These are phyloP conservation scores for Drosophila anomelani DNA, from an alignment of 2,888 invertebrate genomes.

Conservation along the genomic window DNA sequence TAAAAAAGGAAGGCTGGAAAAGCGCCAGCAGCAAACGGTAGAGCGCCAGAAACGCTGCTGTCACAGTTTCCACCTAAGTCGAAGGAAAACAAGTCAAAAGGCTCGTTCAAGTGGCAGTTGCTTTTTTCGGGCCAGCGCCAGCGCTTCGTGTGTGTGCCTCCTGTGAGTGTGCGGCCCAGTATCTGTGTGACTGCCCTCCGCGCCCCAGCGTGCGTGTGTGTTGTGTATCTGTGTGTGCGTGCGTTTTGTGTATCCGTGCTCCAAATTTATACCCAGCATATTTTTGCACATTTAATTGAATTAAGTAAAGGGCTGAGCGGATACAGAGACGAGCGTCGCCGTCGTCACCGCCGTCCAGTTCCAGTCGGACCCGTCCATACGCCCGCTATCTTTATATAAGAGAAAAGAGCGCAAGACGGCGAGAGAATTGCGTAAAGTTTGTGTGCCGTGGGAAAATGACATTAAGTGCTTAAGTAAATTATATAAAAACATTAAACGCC, in stretches of 20 bases:
- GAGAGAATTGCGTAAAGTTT: slow-evolving; percentile 69
- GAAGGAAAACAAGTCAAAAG: slow-evolving; percentile 68
- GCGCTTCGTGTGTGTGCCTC: slow-evolving; percentile 31
- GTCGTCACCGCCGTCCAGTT: slow-evolving; percentile 5
- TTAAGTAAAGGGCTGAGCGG: slow-evolving; percentile 58
- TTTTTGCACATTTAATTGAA: slow-evolving; percentile 66
- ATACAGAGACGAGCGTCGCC: slow-evolving; percentile 39
- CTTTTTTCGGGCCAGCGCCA: slow-evolving; percentile 49
- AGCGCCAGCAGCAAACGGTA: slow-evolving; percentile 63
- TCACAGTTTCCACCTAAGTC: slow-evolving; percentile 54
- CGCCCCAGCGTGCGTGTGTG: slow-evolving; percentile 19
- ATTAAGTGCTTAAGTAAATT: slow-evolving; percentile 71
- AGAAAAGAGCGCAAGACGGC: slow-evolving; percentile 27
- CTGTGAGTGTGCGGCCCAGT: slow-evolving; percentile 27
- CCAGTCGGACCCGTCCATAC: slow-evolving; percentile 1
- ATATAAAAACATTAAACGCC: slow-evolving; percentile 69
- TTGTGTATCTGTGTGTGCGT: slow-evolving; percentile 51
- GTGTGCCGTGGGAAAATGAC: slow-evolving; percentile 52
- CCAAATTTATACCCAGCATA: slow-evolving; percentile 58
- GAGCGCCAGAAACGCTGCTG: slow-evolving; percentile 43
- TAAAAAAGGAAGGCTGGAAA: slow-evolving; percentile 59
- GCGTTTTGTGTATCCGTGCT: slow-evolving; percentile 71
- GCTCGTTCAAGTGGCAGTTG: slow-evolving; percentile 73
- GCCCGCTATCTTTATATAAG: slow-evolving; percentile 56
- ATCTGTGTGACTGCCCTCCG: slow-evolving; percentile 23